phyloP scores from a whole-genome alignment of 2,888 invertebrate genomes.

The Apomyelois bistriatella region DNA sequence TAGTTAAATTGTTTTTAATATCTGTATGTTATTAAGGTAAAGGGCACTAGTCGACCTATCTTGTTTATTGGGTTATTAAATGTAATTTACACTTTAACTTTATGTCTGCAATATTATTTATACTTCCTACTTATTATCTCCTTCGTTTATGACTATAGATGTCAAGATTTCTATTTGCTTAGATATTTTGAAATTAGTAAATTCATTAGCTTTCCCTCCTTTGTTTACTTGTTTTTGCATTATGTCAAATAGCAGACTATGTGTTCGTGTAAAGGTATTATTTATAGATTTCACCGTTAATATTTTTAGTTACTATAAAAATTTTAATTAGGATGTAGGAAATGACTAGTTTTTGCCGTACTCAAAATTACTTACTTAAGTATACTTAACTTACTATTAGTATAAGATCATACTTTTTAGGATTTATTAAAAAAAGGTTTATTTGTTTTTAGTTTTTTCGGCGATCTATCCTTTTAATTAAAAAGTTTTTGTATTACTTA shows the following conservation, averaged over 20 bases:
- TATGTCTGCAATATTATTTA: conserved; percentile 16
- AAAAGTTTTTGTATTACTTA: too few species aligned
- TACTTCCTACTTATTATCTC: conserved; percentile 16
- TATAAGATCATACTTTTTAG: too few species aligned
- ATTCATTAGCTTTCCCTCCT: not conserved
- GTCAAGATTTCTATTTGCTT: conserved; percentile 5
- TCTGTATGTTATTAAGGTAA: conserved; percentile 16
- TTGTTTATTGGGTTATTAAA: conserved; percentile 18
- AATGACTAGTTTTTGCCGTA: too few species aligned
- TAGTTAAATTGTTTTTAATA: not conserved
- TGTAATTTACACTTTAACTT: conserved; percentile 31
- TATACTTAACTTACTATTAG: too few species aligned
- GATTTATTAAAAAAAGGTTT: too few species aligned
- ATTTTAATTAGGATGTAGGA: too few species aligned
- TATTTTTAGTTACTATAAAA: not conserved
- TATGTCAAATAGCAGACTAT: not conserved
- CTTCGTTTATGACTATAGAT: not conserved
- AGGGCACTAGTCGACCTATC: conserved; percentile 30
- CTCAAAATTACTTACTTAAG: too few species aligned
- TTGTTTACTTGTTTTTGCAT: not conserved
- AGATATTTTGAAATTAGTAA: conserved; percentile 2
- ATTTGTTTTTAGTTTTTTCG: too few species aligned
- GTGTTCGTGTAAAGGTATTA: too few species aligned
- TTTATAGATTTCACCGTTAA: not conserved
- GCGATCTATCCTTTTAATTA: too few species aligned